Evolutionary conservation across 64 coral and sea anemone genomes (phyloP), one percentile per base, ranked within the genome.

Genomic region (Montipora foliosa): DNA sequence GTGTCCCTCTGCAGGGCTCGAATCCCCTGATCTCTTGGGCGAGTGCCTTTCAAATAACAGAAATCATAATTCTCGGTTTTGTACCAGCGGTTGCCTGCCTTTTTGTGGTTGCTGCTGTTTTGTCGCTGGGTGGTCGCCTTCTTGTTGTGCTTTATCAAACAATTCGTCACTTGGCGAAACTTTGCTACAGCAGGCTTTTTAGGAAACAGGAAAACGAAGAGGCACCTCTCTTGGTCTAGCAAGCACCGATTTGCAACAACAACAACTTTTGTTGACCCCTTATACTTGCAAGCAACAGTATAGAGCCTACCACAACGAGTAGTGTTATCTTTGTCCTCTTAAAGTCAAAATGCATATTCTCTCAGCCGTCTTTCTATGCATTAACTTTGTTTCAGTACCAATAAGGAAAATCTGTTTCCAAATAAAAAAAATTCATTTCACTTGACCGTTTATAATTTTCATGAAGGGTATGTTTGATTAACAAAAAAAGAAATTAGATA

Each of bases 391-490:
- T 66, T 66, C 61, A 17, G 61, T 66, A 66, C 61, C 61, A 66
- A 66, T 66, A 66, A 66, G 61, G 61, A 66, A 3, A 6, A 66
- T 66, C 61, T 66, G 61, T 66, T 66, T 17, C 61, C 61, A 66
- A 66, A 66, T 66, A 66, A 66, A 66, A 66, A 66, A 66, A 66
- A 66, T 66, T 66, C 61, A 66, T 66, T 66, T 66, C 61, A 66
- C 61, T 66, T 66, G 61, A 66, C 61, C 61, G 61, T 66, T 66
- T 66, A 66, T 66, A 66, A 66, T 66, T 66, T 3, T 66, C 61
- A 66, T 66, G 61, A 66, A 66, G 61, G 61, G 61, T 66, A 66
- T 66, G 61, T 66, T 66, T 66, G 61, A 66, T 66, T 66, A 37
- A 29, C 25, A 29, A 29, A 64, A 66, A 66, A 66, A 66, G 61